Evolutionary conservation across 2,113 vertebrate genomes (phyloP), one percentile per base, ranked within the genome.

Genomic region (Tringa solitaria): DNA sequence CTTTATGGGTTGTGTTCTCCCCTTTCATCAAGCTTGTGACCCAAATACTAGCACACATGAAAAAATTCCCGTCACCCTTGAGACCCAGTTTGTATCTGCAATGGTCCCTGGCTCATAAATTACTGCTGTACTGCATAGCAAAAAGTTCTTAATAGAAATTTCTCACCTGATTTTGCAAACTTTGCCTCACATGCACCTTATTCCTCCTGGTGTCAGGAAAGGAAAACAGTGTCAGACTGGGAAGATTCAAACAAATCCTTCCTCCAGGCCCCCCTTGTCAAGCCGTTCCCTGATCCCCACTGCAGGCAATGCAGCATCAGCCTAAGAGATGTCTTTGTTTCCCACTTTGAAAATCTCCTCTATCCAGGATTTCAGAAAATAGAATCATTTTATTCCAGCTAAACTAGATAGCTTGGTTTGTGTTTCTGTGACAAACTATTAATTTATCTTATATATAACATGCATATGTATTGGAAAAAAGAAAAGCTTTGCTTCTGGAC

Each of bases 1-100:
- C 45, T 83, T 37, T 60, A 56, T 39, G 76, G 32, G 48, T 45
- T 94, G 50, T 37, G 32, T 46, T 95, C 63, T 83, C 54, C 90
- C 50, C 32, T 92, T 94, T 84, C 79, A 86, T 73, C 72, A 73
- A 81, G 75, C 72, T 30, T 26, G 50, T 95, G 95, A 96, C 95
- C 94, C 86, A 97, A 83, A 97, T 94, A 90, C 19, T 19, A 85
- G 72, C 82, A 80, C 41, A 41, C 6, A 73, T 1, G 45, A 93
- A 85, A 78, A 73, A 85, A 61, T 37, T 79, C 48, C 78, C 76
- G 11, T 13, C 64, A 60, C 88, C 41, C 86, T 15, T 14, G 88
- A 96, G 92, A 77, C 59, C 19, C 33, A 17, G 35, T 45, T 79
- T 73, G 72, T 27, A 85, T 19, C 53, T 76, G 61, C 87, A 90